phyloP scores from a whole-genome alignment of 2,113 vertebrate genomes.

The Xenopus laevis region DNA sequence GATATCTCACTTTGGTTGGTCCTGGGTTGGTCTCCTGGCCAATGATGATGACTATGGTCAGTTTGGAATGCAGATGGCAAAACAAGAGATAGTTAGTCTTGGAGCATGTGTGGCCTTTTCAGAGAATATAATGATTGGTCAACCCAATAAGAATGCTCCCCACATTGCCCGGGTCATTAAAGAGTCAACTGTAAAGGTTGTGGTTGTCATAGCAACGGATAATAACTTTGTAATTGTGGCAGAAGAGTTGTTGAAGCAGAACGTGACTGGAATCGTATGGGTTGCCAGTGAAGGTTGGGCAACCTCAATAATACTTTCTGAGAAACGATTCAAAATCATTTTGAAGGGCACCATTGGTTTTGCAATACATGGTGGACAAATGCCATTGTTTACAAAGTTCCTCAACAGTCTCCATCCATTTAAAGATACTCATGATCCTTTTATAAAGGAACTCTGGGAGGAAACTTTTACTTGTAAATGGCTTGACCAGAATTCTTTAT shows the following conservation, averaged over 20 bases:
- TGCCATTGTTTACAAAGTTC: constrained; percentile 23
- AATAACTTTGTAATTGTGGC: constrained; percentile 3
- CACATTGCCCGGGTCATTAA: constrained; percentile 13
- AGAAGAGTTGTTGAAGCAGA: constrained; percentile 5
- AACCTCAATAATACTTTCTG: constrained; percentile 18
- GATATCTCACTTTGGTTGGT: constrained; percentile 39
- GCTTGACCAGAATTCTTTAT: background rate
- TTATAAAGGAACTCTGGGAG: constrained; percentile 32
- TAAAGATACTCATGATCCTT: constrained; percentile 19
- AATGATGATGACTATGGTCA: constrained; percentile 16
- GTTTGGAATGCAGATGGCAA: constrained; percentile 19
- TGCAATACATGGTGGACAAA: background rate
- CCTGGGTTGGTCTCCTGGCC: constrained; percentile 41
- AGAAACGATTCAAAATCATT: background rate
- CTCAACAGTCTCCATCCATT: background rate
- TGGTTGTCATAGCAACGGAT: constrained; percentile 19
- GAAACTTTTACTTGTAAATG: constrained; percentile 27
- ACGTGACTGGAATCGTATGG: constrained; percentile 19
- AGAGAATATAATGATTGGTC: constrained; percentile 9
- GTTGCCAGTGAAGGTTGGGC: constrained; percentile 38
- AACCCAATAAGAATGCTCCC: background rate
- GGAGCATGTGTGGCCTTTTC: constrained; percentile 44
- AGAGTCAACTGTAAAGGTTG: constrained; percentile 15
- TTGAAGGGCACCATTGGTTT: constrained; percentile 28
- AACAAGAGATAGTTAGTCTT: constrained; percentile 1